Conservation (phyloP, 2,888 invertebrate genomes). For the Athalia circularis region DNA sequence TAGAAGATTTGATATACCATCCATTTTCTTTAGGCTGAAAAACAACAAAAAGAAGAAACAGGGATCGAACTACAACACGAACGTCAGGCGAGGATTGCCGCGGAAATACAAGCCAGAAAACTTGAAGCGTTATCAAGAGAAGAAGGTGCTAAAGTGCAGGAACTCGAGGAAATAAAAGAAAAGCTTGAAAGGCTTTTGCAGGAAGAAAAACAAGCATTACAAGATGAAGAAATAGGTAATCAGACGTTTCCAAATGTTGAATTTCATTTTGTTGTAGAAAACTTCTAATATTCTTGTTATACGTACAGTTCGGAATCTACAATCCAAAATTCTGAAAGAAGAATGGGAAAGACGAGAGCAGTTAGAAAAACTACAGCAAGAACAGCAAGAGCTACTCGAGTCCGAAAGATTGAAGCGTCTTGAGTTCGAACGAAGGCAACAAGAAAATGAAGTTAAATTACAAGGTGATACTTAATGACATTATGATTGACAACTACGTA, state of each 20-base stretch:
- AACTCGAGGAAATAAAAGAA: conserved; percentile 82
- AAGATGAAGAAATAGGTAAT: conserved; percentile 86
- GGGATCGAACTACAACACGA: conserved; percentile 65
- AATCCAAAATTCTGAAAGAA: conserved; percentile 85
- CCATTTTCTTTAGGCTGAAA: conserved; percentile 56
- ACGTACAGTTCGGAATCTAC: conserved; percentile 77
- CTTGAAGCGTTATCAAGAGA: conserved; percentile 82
- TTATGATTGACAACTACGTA: not conserved
- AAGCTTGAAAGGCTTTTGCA: conserved; percentile 84
- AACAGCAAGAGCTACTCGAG: conserved; percentile 83
- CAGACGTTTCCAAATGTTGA: conserved; percentile 2
- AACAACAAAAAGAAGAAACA: conserved; percentile 66
- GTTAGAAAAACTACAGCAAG: conserved; percentile 86
- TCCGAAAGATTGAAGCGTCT: conserved; percentile 85
- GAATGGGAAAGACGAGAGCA: conserved; percentile 91
- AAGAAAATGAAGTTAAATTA: conserved; percentile 82
- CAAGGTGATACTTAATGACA: conserved; percentile 75
- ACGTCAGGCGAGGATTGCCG: conserved; percentile 75
- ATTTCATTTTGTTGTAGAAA: conserved; percentile 2
- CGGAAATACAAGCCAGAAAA: conserved; percentile 78
- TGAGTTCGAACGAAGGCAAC: conserved; percentile 84
- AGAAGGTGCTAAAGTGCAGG: conserved; percentile 84
- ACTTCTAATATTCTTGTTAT: conserved; percentile 21
- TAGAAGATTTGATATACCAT: not conserved
- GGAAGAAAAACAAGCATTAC: conserved; percentile 89